Percentiles rank a stretch among this genome's conserved stretches.
Evolutionary conservation across 2,113 vertebrate species (phyloP).

Genomic region (Psophia crepitans): DNA sequence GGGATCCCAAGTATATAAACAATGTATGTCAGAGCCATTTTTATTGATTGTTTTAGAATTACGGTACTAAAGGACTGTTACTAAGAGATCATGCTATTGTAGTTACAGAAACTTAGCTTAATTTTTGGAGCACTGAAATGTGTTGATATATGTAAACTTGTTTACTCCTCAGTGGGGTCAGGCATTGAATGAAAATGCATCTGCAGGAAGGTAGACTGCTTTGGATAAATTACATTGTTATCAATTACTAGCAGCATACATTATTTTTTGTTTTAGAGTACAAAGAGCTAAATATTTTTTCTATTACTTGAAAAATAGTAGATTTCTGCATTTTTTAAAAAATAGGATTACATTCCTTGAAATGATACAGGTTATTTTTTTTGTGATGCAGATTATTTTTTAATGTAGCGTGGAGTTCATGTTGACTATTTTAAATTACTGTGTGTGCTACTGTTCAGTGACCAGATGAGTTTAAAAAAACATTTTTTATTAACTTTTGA

Average conservation of each 20-base stretch:
- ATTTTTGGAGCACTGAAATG: conserved; percentile 50
- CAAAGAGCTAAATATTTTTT: not conserved
- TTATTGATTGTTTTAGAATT: conserved; percentile 51
- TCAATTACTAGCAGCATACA: not conserved
- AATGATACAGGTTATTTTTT: not conserved
- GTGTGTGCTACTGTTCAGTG: not conserved
- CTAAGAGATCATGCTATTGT: conserved; percentile 23
- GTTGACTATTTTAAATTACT: not conserved
- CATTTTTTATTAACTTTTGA: not conserved
- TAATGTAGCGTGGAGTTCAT: not conserved
- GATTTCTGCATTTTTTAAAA: not conserved
- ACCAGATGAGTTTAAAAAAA: not conserved
- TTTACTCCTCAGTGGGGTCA: conserved; percentile 43
- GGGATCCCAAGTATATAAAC: conserved; percentile 51
- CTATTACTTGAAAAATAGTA: not conserved
- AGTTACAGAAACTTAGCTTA: conserved; percentile 70
- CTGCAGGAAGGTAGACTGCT: conserved; percentile 18
- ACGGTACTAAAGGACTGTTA: conserved; percentile 28
- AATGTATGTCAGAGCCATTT: conserved; percentile 65
- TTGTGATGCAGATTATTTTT: conserved; percentile 2
- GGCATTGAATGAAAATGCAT: conserved; percentile 20
- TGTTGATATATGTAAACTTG: conserved; percentile 56
- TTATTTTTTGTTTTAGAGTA: not conserved
- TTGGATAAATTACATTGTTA: conserved; percentile 8
- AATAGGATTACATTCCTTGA: not conserved